Evolutionary conservation across 1,140 invertebrate species (phyloP), one percentile per base, ranked within the genome.

Genomic region (Druon quercuslanigerum): DNA sequence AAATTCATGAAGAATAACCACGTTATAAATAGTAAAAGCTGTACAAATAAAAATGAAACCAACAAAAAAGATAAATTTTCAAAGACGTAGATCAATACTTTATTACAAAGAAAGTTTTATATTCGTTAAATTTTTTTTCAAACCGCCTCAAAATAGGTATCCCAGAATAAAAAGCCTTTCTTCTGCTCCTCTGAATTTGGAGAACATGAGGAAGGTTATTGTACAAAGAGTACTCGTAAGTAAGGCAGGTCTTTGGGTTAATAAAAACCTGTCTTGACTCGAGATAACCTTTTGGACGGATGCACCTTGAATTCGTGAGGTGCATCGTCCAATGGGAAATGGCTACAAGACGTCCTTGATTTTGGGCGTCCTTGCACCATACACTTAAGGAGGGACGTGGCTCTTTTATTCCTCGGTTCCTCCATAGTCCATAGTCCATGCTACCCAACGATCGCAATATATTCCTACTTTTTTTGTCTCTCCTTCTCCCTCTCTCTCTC

Each of bases 301-400:
- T 51, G 50, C 71, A 51, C 50, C 50, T 73, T 57, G 72, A 54
- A 79, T 81, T 81, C 57, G 79, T 56, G 76, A 71, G 57, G 57
- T 60, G 76, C 76, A 79, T 57, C 76, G 72, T 77, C 70, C 74
- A 56, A 75, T 77, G 82, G 75, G 81, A 84, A 86, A 79, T 82
- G 79, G 73, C 82, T 70, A 76, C 78, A 75, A 70, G 76, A 79
- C 76, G 84, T 57, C 81, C 82, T 86, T 84, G 84, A 81, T 82
- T 83, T 86, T 84, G 77, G 84, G 81, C 84, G 78, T 80, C 84
- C 82, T 85, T 85, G 82, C 71, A 46, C 57, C 51, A 52, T 83
- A 83, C 81, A 82, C 81, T 84, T 84, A 82, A 80, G 84, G 86
- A 84, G 82, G 86, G 83, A 79, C 84, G 77, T 54, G 82, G 80